Percentiles rank a stretch among this genome's conserved stretches.
Conservation (phyloP, 2,797 vertebrate species). For the Coendou prehensilis region DNA sequence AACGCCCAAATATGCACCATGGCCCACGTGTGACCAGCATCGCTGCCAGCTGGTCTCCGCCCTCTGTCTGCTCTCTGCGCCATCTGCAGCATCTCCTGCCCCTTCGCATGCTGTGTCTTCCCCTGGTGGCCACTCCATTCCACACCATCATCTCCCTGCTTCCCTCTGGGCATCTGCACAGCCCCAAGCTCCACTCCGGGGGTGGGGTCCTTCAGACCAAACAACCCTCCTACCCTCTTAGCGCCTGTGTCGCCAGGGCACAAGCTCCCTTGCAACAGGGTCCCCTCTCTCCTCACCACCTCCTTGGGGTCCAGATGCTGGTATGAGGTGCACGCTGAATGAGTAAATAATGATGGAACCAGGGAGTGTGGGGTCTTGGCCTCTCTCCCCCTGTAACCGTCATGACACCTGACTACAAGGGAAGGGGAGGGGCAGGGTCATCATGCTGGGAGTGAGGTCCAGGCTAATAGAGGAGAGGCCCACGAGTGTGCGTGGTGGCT, state of each 20-base stretch:
- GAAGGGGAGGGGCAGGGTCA: not conserved
- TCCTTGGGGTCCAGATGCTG: not conserved
- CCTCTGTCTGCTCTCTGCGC: not conserved
- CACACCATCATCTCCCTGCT: not conserved
- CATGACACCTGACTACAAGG: not conserved
- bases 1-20: not conserved
- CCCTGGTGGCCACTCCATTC: not conserved
- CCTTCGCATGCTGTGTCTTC: not conserved
- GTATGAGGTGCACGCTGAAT: not conserved
- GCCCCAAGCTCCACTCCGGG: not conserved
- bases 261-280: not conserved
- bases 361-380: not conserved
- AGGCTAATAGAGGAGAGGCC: not conserved
- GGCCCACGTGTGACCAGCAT: not conserved
- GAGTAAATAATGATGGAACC: not conserved
- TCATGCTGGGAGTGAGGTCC: not conserved
- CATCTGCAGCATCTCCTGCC: not conserved
- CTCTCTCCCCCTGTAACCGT: not conserved
- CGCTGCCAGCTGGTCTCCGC: not conserved
- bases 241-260: not conserved
- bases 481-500: rapidly evolving
- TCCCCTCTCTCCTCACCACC: not conserved
- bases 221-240: not conserved
- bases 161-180: not conserved
- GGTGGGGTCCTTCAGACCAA: not conserved